phyloP scores from a whole-genome alignment of 2,888 invertebrate genomes.

The Xanthorhoe spadicearia region DNA sequence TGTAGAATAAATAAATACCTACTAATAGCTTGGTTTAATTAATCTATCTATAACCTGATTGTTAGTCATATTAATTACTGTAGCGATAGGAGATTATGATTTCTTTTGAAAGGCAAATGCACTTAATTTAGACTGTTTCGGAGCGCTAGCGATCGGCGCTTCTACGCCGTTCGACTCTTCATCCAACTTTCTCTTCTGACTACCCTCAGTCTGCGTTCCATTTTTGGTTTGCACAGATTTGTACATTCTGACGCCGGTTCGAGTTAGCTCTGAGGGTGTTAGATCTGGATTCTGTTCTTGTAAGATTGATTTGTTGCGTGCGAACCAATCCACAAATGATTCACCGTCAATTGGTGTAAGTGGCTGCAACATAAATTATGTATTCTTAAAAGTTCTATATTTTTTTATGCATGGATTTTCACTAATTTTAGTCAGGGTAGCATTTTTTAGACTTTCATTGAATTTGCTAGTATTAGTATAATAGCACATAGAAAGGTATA shows the following conservation, averaged over 20 bases:
- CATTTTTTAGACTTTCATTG: no score
- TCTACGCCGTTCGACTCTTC: slow-evolving; percentile 53
- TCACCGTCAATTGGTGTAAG: slow-evolving; percentile 71
- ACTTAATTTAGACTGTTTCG: slow-evolving; percentile 80
- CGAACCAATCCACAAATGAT: slow-evolving; percentile 86
- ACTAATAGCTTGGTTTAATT: no score
- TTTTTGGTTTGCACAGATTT: slow-evolving; percentile 69
- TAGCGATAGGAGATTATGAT: slow-evolving; percentile 38
- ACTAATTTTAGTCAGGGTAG: no score
- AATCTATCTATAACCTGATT: no score
- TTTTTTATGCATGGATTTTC: no score
- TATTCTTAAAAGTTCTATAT: no score
- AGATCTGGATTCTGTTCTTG: slow-evolving; percentile 84
- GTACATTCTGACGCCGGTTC: slow-evolving; percentile 81
- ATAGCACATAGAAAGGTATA: no score
- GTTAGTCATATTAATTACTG: not conserved
- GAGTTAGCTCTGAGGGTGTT: slow-evolving; percentile 82
- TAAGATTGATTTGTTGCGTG: slow-evolving; percentile 82
- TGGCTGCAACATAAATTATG: slow-evolving; percentile 56
- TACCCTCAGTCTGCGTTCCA: slow-evolving; percentile 46
- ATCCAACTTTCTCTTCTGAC: slow-evolving; percentile 71
- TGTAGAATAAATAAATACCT: no score
- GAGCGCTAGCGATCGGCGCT: slow-evolving; percentile 57
- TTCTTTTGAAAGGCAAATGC: slow-evolving; percentile 79
- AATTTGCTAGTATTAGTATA: no score